Conservation (phyloP, 2,888 invertebrate genomes). For the Ennomos fuscantarius region DNA sequence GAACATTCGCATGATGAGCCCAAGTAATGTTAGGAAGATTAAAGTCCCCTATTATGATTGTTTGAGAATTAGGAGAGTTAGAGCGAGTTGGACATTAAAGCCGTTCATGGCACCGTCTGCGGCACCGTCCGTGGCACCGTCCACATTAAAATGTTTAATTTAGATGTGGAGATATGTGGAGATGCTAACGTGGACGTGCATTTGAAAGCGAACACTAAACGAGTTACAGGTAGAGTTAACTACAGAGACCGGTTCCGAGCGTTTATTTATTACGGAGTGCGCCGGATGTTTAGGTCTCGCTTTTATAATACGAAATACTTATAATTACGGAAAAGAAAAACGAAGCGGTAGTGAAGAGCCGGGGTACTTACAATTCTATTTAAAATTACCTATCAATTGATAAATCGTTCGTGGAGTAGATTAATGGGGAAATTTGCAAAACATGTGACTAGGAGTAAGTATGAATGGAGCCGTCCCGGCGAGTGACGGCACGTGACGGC, state of each 20-base stretch:
- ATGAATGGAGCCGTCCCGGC: too few species aligned
- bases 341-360: slow-evolving; percentile 2
- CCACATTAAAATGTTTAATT: slow-evolving; percentile 23
- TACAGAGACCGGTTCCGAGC: slow-evolving; percentile 20
- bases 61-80: too few species aligned
- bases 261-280: slow-evolving; percentile 3
- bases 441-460: too few species aligned
- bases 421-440: too few species aligned
- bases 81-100: too few species aligned
- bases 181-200: neutral
- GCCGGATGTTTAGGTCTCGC: slow-evolving; percentile 27
- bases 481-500: neutral
- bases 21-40: too few species aligned
- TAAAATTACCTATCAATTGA: neutral
- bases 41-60: too few species aligned
- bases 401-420: neutral
- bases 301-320: slow-evolving; percentile 18
- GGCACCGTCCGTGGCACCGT: too few species aligned
- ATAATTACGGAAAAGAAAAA: slow-evolving; percentile 11
- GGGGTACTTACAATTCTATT: neutral
- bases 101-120: neutral
- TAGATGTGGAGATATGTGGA: slow-evolving; percentile 14
- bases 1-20: too few species aligned
- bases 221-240: slow-evolving; percentile 15
- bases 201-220: slow-evolving; percentile 24